A percentile compares a stretch with the other conserved stretches of the same genome.
These are phyloP conservation scores for Amaurobius ferox DNA, from an alignment of 2,888 invertebrate genomes.

Conservation along the genomic window DNA sequence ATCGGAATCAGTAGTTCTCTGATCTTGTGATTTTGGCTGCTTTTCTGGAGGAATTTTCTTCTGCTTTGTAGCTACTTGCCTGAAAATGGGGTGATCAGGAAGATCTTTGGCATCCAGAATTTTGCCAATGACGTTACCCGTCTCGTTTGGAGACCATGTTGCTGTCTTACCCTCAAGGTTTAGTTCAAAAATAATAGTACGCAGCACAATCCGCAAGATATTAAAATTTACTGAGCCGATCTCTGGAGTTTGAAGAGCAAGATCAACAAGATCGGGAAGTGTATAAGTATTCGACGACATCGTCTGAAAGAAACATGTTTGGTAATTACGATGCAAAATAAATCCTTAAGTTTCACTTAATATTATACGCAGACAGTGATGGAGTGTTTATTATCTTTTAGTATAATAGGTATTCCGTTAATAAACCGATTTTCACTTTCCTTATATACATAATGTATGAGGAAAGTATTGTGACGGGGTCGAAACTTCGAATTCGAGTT, in stretches of 20 bases:
- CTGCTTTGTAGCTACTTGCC: not conserved
- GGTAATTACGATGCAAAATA: no score
- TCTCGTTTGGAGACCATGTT: not conserved
- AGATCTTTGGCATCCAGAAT: not conserved
- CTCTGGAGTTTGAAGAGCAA: constrained; percentile 86
- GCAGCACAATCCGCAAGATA: constrained; percentile 85
- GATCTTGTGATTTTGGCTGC: not conserved
- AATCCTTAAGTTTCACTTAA: no score
- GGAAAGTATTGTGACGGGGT: no score
- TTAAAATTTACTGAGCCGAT: constrained; percentile 87
- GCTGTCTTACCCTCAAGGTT: not conserved
- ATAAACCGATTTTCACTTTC: no score
- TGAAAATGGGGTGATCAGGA: not conserved
- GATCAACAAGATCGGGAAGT: constrained; percentile 79
- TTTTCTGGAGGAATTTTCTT: not conserved
- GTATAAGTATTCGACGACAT: not conserved
- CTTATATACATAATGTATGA: no score
- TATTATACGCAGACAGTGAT: no score
- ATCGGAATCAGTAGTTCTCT: no score
- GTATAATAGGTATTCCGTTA: no score
- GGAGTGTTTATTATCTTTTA: no score
- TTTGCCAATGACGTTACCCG: not conserved
- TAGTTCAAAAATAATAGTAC: constrained; percentile 81
- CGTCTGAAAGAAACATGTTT: no score
- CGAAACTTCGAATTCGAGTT: no score